Percentiles rank a stretch among this genome's conserved stretches.
These are phyloP conservation scores for Anagyrus pseudococci DNA, from an alignment of 2,888 invertebrate genomes.

Conservation along the genomic window DNA sequence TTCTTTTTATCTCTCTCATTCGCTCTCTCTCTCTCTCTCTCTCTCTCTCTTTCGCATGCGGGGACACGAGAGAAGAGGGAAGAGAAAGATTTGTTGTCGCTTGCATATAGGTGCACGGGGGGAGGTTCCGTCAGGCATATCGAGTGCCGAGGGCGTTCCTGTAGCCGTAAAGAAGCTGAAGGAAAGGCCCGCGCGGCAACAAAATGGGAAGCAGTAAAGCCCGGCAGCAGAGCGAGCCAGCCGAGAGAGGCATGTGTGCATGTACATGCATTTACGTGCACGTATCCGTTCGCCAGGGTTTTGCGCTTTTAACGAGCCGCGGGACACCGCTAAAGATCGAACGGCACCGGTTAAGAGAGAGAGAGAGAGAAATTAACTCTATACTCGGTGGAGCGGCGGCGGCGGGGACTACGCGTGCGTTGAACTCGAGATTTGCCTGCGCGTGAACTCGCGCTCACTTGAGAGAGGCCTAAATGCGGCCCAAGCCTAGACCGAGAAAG, in stretches of 20 bases:
- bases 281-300: not conserved
- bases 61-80: too few relatives aligned
- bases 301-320: not conserved
- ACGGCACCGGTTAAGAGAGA: too few relatives aligned
- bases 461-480: constrained; percentile 6
- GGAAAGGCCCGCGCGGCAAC: not conserved
- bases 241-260: not conserved
- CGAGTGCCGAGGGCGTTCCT: too few relatives aligned
- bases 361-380: constrained; percentile 39
- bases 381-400: constrained; percentile 11
- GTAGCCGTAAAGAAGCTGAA: too few relatives aligned
- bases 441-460: constrained; percentile 8
- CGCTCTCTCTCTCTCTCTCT: too few relatives aligned
- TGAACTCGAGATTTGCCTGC: constrained; percentile 49
- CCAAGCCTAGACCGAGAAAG: too few relatives aligned
- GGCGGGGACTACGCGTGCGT: constrained; percentile 43
- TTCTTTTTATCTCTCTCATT: too few relatives aligned
- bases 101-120: too few relatives aligned
- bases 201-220: not conserved
- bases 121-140: too few relatives aligned
- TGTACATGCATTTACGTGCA: not conserved
- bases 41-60: too few relatives aligned
- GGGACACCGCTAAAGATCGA: too few relatives aligned
- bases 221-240: not conserved
- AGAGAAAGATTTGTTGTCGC: too few relatives aligned